Evolutionary conservation across 2,797 vertebrate genomes (phyloP).

Genomic region (Antennarius maculatus): DNA sequence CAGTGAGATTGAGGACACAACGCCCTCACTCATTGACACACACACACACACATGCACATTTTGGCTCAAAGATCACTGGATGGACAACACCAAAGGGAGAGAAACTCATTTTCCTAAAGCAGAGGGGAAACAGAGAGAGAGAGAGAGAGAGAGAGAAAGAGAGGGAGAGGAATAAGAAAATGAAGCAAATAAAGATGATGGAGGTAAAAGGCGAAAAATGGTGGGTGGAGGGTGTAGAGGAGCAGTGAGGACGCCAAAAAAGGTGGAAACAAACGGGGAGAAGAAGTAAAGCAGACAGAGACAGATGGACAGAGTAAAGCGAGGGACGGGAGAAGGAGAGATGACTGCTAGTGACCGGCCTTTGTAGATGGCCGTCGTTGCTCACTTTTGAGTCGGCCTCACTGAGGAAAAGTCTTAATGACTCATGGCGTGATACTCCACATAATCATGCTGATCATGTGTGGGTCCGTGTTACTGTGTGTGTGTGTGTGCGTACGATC

Average conservation of each 20-base stretch:
- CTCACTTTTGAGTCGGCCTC: conserved; percentile 72
- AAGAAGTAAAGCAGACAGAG: conserved; percentile 54
- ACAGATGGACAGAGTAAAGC: conserved; percentile 74
- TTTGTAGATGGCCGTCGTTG: conserved; percentile 67
- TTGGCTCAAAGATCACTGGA: conserved; percentile 43
- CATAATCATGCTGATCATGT: conserved; percentile 66
- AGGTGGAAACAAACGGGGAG: conserved; percentile 53
- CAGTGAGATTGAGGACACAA: conserved; percentile 76
- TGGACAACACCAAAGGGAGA: conserved; percentile 32
- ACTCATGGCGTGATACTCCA: conserved; percentile 67
- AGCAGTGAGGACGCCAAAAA: conserved; percentile 48
- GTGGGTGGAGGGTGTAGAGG: conserved; percentile 33
- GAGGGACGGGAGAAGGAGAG: conserved; percentile 51
- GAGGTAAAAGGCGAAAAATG: conserved; percentile 21
- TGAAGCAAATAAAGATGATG: conserved; percentile 19
- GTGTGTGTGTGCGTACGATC: conserved; percentile 39
- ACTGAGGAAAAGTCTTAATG: conserved; percentile 70
- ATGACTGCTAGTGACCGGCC: conserved; percentile 59
- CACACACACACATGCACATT: conserved; percentile 13
- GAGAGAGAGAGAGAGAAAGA: conserved; percentile 19
- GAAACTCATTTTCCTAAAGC: conserved; percentile 63
- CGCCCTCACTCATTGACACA: conserved; percentile 54
- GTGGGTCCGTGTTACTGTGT: conserved; percentile 38
- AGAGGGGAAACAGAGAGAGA: conserved; percentile 28
- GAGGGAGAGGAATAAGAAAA: conserved; percentile 21